Evolutionary conservation across 1,140 invertebrate genomes (phyloP), one percentile per base, ranked within the genome.

Genomic region (Bombus pyrosoma): DNA sequence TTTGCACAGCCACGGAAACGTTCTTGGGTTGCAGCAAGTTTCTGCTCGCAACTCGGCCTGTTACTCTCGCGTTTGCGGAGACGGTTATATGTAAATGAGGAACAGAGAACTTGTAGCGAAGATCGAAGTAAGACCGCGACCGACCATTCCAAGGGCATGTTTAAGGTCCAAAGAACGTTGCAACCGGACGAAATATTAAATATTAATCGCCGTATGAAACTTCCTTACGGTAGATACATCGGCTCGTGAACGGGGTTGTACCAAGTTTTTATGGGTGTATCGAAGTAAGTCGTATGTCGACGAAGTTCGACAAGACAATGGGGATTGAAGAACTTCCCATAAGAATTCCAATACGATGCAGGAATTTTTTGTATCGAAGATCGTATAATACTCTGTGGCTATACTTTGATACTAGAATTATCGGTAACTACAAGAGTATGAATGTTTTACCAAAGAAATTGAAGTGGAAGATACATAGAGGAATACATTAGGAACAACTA

Each of bases 11-110:
- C 59, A 62, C 81, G 68, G 81, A 81, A 86, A 83, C 73, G 75
- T 87, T 71, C 74, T 4, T 3, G n/a, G 59, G 37, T 75, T 78
- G 74, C 81, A 77, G 64, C 81, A 69, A 39, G 82, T 78, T 69
- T 18, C 77, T 41, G 57, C 15, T 71, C 64, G 75, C 39, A 34
- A 64, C 34, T 18, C 57, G 18, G 28, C 12, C 37, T 76, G 13
- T 18, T 47, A 57, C 85, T 32, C 80, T 62, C 34, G 57, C 80
- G n/a, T 37, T 47, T 22, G 73, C 32, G n/a, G 10, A n/a, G 41
- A 59, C 71, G 62, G 80, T 71, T 47, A 43, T 62, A 83, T 86
- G 85, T 47, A 71, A 86, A 83, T 83, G 81, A 75, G 72, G 79
- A 68, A 59, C n/a, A 22, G 47, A 39, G 68, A 37, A 62, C 64